Percentiles rank a stretch among this genome's conserved stretches.
phyloP scores from a whole-genome alignment of 2,888 invertebrate species.

The Diploptera punctata region DNA sequence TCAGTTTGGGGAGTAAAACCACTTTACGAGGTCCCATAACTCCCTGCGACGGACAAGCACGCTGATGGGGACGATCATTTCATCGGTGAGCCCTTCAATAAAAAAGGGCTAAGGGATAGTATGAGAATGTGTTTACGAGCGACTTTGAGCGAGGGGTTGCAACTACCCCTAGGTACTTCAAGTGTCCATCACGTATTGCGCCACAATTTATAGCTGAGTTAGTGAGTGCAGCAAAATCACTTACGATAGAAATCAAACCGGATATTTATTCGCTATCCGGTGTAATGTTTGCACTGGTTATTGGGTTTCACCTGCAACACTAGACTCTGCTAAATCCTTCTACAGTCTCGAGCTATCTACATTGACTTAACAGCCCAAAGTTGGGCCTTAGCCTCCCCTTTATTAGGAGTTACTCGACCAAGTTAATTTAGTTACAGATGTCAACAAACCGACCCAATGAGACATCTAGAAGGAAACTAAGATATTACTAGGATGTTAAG shows the following conservation, averaged over 20 bases:
- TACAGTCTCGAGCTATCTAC: no score
- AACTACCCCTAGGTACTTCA: slow-evolving; percentile 1
- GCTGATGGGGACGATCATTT: slow-evolving; percentile 14
- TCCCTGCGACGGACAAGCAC: not conserved
- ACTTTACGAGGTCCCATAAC: slow-evolving; percentile 4
- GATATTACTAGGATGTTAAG: no score
- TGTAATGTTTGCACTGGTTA: no score
- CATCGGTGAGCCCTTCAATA: slow-evolving; percentile 1
- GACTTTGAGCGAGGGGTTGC: slow-evolving; percentile 4
- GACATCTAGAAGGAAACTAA: no score
- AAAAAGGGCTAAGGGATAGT: not conserved
- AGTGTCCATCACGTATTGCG: slow-evolving; percentile 13
- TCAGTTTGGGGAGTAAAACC: not conserved
- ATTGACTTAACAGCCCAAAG: no score
- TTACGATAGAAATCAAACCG: not conserved
- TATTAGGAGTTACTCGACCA: no score
- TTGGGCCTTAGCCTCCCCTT: no score
- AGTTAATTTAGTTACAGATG: no score
- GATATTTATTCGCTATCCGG: not conserved
- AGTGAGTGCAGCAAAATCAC: not conserved
- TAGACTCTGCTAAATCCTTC: no score
- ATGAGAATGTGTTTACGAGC: slow-evolving; percentile 15
- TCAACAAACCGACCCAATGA: no score
- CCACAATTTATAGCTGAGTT: slow-evolving; percentile 4
- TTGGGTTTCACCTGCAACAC: no score